Conservation (phyloP, 2,797 vertebrate genomes). For the Ctenopoma multispine region DNA sequence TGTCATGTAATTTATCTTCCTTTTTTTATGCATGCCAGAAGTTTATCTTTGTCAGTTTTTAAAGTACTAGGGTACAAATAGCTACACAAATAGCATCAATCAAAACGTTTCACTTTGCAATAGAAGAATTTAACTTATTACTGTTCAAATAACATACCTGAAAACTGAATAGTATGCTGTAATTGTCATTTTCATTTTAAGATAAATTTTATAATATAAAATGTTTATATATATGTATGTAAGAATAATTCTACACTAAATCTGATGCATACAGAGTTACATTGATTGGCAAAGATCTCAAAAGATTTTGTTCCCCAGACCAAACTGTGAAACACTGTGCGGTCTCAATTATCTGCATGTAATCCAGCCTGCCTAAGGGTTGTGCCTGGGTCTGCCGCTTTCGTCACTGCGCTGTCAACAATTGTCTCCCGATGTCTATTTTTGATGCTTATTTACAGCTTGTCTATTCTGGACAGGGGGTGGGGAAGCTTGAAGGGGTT, state of each 20-base stretch:
- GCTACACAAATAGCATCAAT: background rate
- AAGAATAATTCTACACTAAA: too few relatives aligned
- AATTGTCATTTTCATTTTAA: too few relatives aligned
- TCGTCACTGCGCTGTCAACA: conserved; percentile 90
- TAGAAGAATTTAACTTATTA: too few relatives aligned
- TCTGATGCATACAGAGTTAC: too few relatives aligned
- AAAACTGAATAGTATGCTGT: too few relatives aligned
- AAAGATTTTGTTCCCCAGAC: conserved; percentile 20
- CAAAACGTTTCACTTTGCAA: background rate
- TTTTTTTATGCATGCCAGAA: conserved; percentile 38
- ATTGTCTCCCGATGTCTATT: conserved; percentile 91
- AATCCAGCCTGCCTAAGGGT: conserved; percentile 90
- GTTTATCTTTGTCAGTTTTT: conserved; percentile 10
- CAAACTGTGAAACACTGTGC: conserved; percentile 60
- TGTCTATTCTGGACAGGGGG: conserved; percentile 83
- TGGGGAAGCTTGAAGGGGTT: conserved; percentile 38
- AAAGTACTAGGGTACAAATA: background rate
- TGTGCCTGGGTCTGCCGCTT: conserved; percentile 87
- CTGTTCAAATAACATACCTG: too few relatives aligned
- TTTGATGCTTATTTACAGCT: conserved; percentile 88
- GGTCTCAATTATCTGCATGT: conserved; percentile 91
- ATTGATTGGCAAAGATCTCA: background rate
- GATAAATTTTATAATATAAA: too few relatives aligned
- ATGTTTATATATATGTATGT: too few relatives aligned
- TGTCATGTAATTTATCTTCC: conserved; percentile 82